Base-by-base conservation (phyloP, 2,797 vertebrate genomes). In the Eurystomus glaucurus region DNA sequence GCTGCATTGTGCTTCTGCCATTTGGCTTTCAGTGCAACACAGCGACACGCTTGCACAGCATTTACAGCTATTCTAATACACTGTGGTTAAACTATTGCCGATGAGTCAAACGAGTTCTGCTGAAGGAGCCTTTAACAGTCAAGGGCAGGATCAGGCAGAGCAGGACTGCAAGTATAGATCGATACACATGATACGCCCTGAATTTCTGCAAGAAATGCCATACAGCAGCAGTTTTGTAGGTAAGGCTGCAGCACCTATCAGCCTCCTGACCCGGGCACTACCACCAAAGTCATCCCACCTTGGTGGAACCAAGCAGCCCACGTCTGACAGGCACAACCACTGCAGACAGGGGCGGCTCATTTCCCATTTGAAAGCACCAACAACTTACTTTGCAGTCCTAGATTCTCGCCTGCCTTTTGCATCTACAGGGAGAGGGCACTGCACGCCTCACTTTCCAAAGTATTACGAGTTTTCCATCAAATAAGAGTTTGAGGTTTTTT, bases 1-100 rank as follows among this genome's bases (percentile, higher is more conserved):
- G 90, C 79, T 65, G 88, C 95, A 45, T 80, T 93, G 75, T 92
- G 88, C 75, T 33, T 25, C 83, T 72, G 72, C 55, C 57, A 3
- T 10, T 7, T 33, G 92, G 75, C 79, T 78, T 26, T 31, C 78
- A 31, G 77, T 14, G 5, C 51, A 21, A 35, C 21, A 2, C 55
- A 23, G 58, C 15, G 2, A 62, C 55, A 43, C 18, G 9, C 84
- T 69, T 14, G n/a, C 57, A 28, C 90, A 10, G 87, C 41, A 1
- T 5, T 83, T 29, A 20, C 4, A 14, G 65, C 69, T 41, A 17
- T 51, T 28, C 58, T 12, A 21, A 43, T 11, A 14, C 6, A 5
- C 46, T 18, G 58, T 4, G 79, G 76, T 74, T 10, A 21, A 52
- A 57, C 50, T 43, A 18, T 0, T 5, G 45, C 64, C 16, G 0